Evolutionary conservation across 2,888 invertebrate genomes (phyloP).

Genomic region (Sarcophaga variegata): DNA sequence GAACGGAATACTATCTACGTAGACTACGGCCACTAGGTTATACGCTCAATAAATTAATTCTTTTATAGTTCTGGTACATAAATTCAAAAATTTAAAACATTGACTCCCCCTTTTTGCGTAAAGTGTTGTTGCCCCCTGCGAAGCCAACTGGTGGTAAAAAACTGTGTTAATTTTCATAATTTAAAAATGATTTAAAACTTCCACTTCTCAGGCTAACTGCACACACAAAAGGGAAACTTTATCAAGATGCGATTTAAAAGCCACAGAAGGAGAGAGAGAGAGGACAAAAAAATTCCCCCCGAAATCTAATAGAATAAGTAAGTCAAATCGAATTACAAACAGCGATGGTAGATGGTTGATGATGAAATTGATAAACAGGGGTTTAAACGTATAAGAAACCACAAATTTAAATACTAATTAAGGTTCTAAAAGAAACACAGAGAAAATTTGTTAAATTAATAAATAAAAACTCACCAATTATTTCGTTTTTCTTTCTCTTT

Average conservation of each 20-base stretch:
- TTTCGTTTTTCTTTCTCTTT: background rate
- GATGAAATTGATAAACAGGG: constrained; percentile 26
- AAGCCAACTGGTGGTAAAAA: constrained; percentile 37
- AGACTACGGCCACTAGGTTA: no score
- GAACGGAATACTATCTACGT: no score
- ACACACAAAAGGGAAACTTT: constrained; percentile 11
- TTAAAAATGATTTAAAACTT: constrained; percentile 40
- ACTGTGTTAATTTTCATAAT: constrained; percentile 53
- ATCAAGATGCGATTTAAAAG: constrained; percentile 40
- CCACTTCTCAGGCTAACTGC: background rate
- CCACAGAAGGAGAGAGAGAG: constrained; percentile 3
- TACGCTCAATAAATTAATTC: background rate
- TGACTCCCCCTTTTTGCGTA: constrained; percentile 1
- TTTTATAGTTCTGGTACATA: constrained; percentile 3
- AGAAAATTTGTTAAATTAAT: constrained; percentile 7
- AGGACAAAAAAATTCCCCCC: background rate
- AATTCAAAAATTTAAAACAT: constrained; percentile 17
- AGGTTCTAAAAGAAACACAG: background rate
- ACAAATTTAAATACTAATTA: constrained; percentile 45
- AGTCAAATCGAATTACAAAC: background rate
- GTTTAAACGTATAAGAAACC: constrained; percentile 1
- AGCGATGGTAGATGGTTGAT: background rate
- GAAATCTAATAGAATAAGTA: background rate
- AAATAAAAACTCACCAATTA: constrained; percentile 25
- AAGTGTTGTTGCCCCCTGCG: background rate